Conservation (phyloP, 2,113 vertebrate species). For the Sterrhoptilus dennistouni region DNA sequence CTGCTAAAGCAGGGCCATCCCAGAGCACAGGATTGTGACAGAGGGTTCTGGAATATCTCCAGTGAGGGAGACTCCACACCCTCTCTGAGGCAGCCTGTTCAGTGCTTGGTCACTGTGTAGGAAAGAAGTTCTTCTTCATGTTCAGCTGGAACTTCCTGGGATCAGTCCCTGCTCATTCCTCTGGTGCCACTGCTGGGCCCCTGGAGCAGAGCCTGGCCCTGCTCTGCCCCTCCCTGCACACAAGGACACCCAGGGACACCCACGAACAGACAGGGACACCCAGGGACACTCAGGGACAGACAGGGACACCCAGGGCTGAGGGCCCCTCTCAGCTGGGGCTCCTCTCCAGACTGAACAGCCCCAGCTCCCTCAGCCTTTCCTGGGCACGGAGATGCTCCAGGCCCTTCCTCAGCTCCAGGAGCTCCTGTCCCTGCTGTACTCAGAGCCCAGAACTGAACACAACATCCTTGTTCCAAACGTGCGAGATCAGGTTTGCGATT, state of each 20-base stretch:
- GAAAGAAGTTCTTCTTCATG: accelerated
- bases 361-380: neutral
- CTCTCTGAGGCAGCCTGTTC: neutral
- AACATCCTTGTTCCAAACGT: neutral
- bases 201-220: neutral
- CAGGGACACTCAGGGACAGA: neutral
- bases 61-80: neutral
- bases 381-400: accelerated
- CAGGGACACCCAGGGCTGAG: neutral
- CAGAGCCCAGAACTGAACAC: neutral
- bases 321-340: neutral
- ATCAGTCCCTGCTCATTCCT: accelerated
- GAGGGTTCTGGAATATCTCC: neutral
- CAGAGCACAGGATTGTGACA: neutral
- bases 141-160: neutral
- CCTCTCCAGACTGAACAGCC: neutral
- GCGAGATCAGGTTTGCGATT: neutral
- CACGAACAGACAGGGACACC: neutral
- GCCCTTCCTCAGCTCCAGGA: neutral
- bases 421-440: neutral
- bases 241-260: neutral
- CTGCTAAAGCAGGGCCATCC: neutral
- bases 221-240: neutral
- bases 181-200: neutral
- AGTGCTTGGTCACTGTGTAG: neutral